Evolutionary conservation across 2,888 invertebrate species (phyloP), one percentile per base, ranked within the genome.

Genomic region (Sinotaia quadrata): DNA sequence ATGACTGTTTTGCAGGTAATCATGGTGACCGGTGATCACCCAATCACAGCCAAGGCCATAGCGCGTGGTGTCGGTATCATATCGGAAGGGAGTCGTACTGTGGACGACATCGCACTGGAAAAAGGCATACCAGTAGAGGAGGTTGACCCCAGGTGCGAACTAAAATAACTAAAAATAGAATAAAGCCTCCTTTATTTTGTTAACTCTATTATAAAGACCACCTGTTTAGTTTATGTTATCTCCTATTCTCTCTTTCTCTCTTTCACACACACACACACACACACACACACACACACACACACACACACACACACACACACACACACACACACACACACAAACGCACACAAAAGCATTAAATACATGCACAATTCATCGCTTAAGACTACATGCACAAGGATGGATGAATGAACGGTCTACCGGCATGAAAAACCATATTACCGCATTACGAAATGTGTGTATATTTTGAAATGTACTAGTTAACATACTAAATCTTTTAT

Each of bases 21-120:
- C 81, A 90, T 90, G 90, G 90, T 90, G 63, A 90, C 90, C 71
- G 90, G 90, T 76, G 90, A 90, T 82, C 90, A 90, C 84, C 90
- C 90, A 34, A 90, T 90, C 82, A 90, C 90, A 60, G 90, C 90
- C 68, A 90, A 90, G 84, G 90, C 90, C 74, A 90, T 90, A 76
- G 90, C 90, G 71, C 90, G 90, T 80, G 89, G 89, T 74, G 90
- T 90, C 57, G 90, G 90, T 69, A 90, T 90, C 76, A 90, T 90
- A 77, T 89, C 89, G 27, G 89, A 89, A 72, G 89, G 89, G 71
- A 89, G 88, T 78, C 89, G 89, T 79, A 91, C 90, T 41, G 89
- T 90, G 58, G 90, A 91, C 72, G 97, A 97, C 86, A 96, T 97
- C 88, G 97, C 98, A 69, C 94, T 94, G 79, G 84, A 88, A 47